A percentile compares a stretch with the other conserved stretches of the same genome.
phyloP scores from a whole-genome alignment of 1,140 invertebrate genomes.

The Mamestra configurata region DNA sequence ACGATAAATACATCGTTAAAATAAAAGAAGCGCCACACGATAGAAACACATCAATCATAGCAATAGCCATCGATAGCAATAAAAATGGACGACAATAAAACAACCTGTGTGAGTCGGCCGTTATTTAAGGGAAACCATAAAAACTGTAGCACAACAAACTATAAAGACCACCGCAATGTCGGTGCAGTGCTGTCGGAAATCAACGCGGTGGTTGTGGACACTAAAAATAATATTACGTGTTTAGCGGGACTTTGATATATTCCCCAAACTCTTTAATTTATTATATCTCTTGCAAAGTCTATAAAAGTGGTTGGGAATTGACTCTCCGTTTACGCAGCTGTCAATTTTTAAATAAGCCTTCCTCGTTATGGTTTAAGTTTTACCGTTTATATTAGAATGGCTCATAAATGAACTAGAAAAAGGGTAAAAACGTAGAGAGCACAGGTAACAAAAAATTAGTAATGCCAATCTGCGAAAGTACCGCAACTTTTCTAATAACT shows the following conservation, averaged over 20 bases:
- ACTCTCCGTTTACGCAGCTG: not conserved
- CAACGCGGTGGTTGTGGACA: constrained; percentile 71
- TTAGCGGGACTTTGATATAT: not conserved
- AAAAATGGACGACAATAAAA: constrained; percentile 66
- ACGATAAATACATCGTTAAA: constrained; percentile 52
- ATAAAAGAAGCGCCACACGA: constrained; percentile 48
- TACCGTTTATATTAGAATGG: not conserved
- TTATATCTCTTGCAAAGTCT: constrained; percentile 30
- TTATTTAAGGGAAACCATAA: constrained; percentile 79
- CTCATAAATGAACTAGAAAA: not conserved
- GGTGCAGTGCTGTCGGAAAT: constrained; percentile 62
- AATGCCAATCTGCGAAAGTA: constrained; percentile 23
- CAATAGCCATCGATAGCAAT: too few species aligned
- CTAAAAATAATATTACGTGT: constrained; percentile 71
- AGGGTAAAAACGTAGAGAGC: constrained; percentile 21
- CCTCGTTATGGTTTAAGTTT: not conserved
- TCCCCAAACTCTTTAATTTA: constrained; percentile 31
- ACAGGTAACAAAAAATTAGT: constrained; percentile 5
- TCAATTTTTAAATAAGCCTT: not conserved
- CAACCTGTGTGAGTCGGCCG: constrained; percentile 67
- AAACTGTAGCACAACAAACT: constrained; percentile 76
- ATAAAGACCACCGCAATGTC: constrained; percentile 79
- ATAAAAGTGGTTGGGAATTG: not conserved
- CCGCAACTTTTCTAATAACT: constrained; percentile 34
- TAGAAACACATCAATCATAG: constrained; percentile 61